phyloP scores from a whole-genome alignment of 2,113 vertebrate species.

The Archilochus colubris region DNA sequence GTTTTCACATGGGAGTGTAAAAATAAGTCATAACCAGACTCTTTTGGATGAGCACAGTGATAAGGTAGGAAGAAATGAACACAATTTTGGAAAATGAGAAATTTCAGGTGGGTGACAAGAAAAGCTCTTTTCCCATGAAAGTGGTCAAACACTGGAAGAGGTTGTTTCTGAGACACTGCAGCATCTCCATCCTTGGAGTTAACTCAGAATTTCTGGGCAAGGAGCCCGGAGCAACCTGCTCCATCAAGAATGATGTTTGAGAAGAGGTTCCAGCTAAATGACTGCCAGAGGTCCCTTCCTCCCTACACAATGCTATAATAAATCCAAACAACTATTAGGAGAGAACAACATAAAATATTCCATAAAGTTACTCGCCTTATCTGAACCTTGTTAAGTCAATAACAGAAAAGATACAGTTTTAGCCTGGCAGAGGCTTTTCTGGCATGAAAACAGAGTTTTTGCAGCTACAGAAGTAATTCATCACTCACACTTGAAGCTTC shows the following conservation, averaged over 20 bases:
- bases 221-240: background rate
- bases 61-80: background rate
- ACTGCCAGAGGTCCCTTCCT: background rate
- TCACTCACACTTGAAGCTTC: background rate
- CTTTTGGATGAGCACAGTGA: background rate
- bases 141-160: background rate
- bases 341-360: background rate
- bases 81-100: background rate
- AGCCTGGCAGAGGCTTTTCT: background rate
- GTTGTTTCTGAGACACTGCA: background rate
- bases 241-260: background rate
- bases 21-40: background rate
- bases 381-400: background rate
- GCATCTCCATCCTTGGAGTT: background rate
- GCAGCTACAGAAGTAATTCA: background rate
- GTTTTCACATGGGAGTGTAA: background rate
- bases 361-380: background rate
- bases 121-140: background rate
- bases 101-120: background rate
- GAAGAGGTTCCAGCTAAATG: background rate
- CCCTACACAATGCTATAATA: background rate
- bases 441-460: background rate
- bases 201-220: background rate
- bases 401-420: background rate
- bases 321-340: background rate